phyloP scores from a whole-genome alignment of 2,113 vertebrate genomes.

The Calyptommatus sinebrachiatus region DNA sequence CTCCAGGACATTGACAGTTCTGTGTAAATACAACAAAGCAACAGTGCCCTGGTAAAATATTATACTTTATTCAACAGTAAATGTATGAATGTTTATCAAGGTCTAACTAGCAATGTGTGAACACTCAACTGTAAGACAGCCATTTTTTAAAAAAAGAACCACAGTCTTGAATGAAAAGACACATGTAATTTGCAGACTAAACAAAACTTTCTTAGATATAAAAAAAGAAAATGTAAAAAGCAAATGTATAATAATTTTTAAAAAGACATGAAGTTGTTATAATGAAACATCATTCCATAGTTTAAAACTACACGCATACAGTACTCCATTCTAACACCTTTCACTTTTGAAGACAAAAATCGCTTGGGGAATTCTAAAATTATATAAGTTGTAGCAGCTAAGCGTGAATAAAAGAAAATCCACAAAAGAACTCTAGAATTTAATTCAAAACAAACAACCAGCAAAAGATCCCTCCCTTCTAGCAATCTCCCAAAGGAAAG shows the following conservation, averaged over 20 bases:
- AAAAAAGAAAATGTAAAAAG: conserved; percentile 15
- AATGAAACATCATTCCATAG: conserved; percentile 32
- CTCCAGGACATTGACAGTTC: neutral
- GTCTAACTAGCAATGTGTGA: neutral
- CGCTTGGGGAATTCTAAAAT: conserved; percentile 51
- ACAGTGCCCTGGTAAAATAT: neutral
- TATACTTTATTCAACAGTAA: neutral
- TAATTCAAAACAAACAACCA: conserved; percentile 42
- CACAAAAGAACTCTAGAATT: conserved; percentile 33
- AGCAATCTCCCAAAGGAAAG: neutral
- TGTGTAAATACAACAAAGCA: neutral
- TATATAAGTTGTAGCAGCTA: conserved; percentile 33
- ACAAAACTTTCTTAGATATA: conserved; percentile 37
- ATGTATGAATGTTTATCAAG: neutral
- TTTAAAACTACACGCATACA: conserved; percentile 32
- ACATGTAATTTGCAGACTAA: conserved; percentile 27
- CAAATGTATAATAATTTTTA: neutral
- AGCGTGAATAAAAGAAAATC: conserved; percentile 30
- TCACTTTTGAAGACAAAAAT: conserved; percentile 55
- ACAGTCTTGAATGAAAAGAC: conserved; percentile 18
- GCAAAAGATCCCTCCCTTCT: conserved; percentile 5
- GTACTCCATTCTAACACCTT: conserved; percentile 60
- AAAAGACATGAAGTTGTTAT: conserved; percentile 25
- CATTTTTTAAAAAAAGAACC: neutral
- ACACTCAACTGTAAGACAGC: neutral